A percentile compares a stretch with the other conserved stretches of the same genome.
These are phyloP conservation scores for Erpetoichthys calabaricus DNA, from an alignment of 2,797 vertebrate species.

Conservation along the genomic window DNA sequence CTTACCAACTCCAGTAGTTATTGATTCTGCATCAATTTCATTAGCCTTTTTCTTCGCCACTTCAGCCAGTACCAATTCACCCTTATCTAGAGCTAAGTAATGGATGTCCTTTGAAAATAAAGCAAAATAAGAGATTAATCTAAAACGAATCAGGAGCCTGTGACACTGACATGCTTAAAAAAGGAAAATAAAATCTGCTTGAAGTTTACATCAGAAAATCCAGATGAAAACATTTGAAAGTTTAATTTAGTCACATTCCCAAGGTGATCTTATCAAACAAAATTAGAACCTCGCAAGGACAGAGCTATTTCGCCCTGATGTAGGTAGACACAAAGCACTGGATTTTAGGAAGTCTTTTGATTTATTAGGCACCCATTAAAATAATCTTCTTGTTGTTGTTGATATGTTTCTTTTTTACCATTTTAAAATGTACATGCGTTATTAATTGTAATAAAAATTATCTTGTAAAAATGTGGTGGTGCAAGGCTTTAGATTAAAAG, in stretches of 20 bases:
- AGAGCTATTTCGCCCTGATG: neutral
- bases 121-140: constrained; percentile 79
- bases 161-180: constrained; percentile 42
- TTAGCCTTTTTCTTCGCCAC: constrained; percentile 85
- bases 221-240: constrained; percentile 43
- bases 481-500: too few relatives aligned
- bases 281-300: neutral
- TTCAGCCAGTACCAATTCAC: constrained; percentile 84
- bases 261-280: constrained; percentile 26
- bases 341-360: too few relatives aligned
- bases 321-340: too few relatives aligned
- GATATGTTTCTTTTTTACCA: too few relatives aligned
- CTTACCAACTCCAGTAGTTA: constrained; percentile 66
- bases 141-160: constrained; percentile 58
- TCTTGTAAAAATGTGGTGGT: too few relatives aligned
- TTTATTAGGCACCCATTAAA: too few relatives aligned
- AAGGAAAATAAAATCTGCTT: constrained; percentile 43
- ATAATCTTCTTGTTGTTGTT: too few relatives aligned
- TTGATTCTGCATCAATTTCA: constrained; percentile 70
- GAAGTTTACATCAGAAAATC: constrained; percentile 48
- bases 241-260: constrained; percentile 38
- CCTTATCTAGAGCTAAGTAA: constrained; percentile 89
- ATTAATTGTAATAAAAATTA: too few relatives aligned
- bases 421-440: too few relatives aligned
- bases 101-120: constrained; percentile 97